phyloP scores from a whole-genome alignment of 2,888 invertebrate species.

The Cheilosia variabilis region DNA sequence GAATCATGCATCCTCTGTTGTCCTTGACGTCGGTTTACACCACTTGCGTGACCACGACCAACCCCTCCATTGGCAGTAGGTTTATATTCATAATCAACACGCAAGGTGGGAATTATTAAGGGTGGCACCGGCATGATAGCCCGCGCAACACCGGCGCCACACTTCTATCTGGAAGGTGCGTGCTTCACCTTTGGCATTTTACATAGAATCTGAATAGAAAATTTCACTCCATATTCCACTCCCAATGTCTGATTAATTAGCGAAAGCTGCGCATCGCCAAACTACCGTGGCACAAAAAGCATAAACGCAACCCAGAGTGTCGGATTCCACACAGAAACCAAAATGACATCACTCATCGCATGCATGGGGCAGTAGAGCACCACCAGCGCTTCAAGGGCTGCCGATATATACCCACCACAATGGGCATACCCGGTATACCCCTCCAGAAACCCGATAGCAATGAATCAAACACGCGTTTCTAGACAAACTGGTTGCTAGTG shows the following conservation, averaged over 20 bases:
- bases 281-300: slow-evolving; percentile 19
- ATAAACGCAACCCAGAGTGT: slow-evolving; percentile 43
- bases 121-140: slow-evolving; percentile 14
- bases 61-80: slow-evolving; percentile 16
- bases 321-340: slow-evolving; percentile 54
- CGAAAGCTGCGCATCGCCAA: not conserved
- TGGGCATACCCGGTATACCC: not conserved
- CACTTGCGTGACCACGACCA: slow-evolving; percentile 49
- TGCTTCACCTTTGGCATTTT: slow-evolving; percentile 33
- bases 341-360: slow-evolving; percentile 66
- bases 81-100: slow-evolving; percentile 32
- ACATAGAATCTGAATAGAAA: slow-evolving; percentile 32
- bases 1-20: slow-evolving; percentile 42
- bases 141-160: slow-evolving; percentile 21
- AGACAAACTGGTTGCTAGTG: slow-evolving; percentile 52
- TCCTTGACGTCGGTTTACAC: slow-evolving; percentile 30
- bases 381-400: slow-evolving; percentile 42
- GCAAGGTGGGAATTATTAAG: slow-evolving; percentile 32
- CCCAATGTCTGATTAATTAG: slow-evolving; percentile 55
- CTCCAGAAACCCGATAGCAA: slow-evolving; percentile 59
- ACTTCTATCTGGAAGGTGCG: not conserved
- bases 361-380: slow-evolving; percentile 33
- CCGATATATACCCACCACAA: not conserved
- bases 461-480: slow-evolving; percentile 45
- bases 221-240: slow-evolving; percentile 23